phyloP scores from a whole-genome alignment of 2,797 vertebrate genomes.

The Pachyuromys duprasi region DNA sequence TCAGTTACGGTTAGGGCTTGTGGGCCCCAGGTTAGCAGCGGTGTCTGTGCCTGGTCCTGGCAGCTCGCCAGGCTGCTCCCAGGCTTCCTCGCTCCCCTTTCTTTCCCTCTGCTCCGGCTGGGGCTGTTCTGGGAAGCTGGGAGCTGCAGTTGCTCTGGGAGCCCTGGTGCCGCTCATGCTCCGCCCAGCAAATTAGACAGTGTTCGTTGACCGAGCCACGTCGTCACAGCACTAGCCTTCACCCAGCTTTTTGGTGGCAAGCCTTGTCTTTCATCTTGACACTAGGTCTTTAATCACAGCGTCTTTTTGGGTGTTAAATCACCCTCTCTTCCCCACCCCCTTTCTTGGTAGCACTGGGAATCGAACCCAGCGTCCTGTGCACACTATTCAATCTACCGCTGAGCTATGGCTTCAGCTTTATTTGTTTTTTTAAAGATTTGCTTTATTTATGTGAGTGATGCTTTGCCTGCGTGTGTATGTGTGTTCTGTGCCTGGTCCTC shows the following conservation, averaged over 20 bases:
- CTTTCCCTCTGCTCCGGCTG: fast-evolving
- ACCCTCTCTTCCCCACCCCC: too few species aligned
- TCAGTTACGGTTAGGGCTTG: not conserved
- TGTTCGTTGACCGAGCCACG: not conserved
- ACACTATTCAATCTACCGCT: not conserved
- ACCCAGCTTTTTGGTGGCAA: not conserved
- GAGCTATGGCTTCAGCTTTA: not conserved
- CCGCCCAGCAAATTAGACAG: too few species aligned
- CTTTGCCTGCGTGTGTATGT: not conserved
- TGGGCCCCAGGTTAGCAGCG: not conserved
- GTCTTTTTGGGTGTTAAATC: not conserved
- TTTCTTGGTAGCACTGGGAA: not conserved
- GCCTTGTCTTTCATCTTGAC: not conserved
- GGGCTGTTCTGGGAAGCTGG: not conserved
- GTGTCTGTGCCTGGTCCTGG: not conserved
- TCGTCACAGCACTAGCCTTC: not conserved
- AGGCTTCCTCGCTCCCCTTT: not conserved
- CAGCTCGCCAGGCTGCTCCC: not conserved
- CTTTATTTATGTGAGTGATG: not conserved
- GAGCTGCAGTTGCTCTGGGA: not conserved
- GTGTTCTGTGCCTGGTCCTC: not conserved
- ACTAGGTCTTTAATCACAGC: not conserved
- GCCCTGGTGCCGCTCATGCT: not conserved
- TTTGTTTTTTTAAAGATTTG: not conserved
- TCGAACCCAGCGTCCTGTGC: not conserved